Base-by-base conservation (phyloP, 2,888 invertebrate species). In the Stictocephala bisonia region DNA sequence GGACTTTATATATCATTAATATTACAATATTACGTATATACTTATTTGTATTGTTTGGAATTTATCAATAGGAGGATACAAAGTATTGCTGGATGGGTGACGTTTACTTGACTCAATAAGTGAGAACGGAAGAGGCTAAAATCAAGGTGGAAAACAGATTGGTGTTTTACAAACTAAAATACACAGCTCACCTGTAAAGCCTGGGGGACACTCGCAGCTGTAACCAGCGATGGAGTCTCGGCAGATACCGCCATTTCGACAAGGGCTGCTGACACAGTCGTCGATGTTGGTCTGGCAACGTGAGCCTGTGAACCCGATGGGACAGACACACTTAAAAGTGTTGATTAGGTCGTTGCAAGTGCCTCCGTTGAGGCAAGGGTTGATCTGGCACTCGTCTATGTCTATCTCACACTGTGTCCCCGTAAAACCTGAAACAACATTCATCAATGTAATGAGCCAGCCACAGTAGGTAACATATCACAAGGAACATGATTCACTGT, bases 331-430 rank as follows among this genome's bases (percentile, higher is more conserved):
- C 77, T 91, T 90, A 84, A 94, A 96, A 0, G 92, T 91, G 82
- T 95, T 95, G 83, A 95, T 93, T 84, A 93, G 88, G 83, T 96
- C 96, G 78, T 91, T 91, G 83, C 96, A 96, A 56, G 90, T 89
- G 26, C 95, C 96, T 15, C 92, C 92, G 83, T 96, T 95, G 73
- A 94, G 84, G 80, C 97, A 97, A 0, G 96, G 96, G 82, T 90
- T 91, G 78, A 92, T 90, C 24, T 91, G 91, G 84, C 96, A 96
- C 82, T 96, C 96, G 84, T 96, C 93, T 71, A 96, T 93, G 83
- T 96, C 94, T 79, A 93, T 91, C 83, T 96, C 94, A 84, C 95
- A 95, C 81, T 95, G 95, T 0, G 93, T 94, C 1, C 95, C 95
- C 3, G 93, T 93, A 81, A 94, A 95, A 78, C 93, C 94, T 93